Evolutionary conservation across 2,113 vertebrate genomes (phyloP).

Genomic region (Anolis carolinensis): DNA sequence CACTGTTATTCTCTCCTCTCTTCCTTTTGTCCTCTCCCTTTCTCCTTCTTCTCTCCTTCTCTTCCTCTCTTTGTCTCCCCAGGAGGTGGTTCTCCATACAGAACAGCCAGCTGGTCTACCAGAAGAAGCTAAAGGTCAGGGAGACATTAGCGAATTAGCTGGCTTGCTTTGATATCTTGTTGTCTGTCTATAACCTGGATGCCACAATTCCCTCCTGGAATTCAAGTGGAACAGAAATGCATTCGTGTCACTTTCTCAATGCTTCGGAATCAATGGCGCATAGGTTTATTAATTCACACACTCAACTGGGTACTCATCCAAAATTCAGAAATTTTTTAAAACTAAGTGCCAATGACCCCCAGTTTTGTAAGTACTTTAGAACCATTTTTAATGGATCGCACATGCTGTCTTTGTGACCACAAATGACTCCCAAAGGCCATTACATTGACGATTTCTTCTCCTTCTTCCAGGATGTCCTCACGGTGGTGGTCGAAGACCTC

Average conservation of each 20-base stretch:
- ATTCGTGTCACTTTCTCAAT: too few relatives aligned
- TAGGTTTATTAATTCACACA: too few relatives aligned
- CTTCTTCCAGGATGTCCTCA: slow-evolving; percentile 85
- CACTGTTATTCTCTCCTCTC: not conserved
- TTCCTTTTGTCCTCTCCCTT: not conserved
- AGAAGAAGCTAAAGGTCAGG: slow-evolving; percentile 95
- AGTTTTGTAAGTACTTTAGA: too few relatives aligned
- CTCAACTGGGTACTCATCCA: too few relatives aligned
- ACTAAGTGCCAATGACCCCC: too few relatives aligned
- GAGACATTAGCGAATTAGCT: not conserved
- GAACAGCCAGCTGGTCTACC: slow-evolving; percentile 98
- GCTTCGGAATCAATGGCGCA: too few relatives aligned
- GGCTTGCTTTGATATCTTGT: not conserved
- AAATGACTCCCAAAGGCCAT: not conserved
- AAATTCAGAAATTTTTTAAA: too few relatives aligned
- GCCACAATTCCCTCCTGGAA: too few relatives aligned
- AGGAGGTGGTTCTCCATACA: slow-evolving; percentile 99
- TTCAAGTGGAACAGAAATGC: too few relatives aligned
- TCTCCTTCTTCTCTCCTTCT: not conserved
- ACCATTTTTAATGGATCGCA: too few relatives aligned
- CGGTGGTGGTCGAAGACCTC: slow-evolving; percentile 95
- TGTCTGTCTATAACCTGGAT: too few relatives aligned
- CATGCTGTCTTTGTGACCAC: not conserved
- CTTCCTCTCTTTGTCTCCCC: slow-evolving; percentile 1
- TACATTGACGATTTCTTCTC: not conserved